Conservation (phyloP, 2,888 invertebrate species). For the Toxonevra muliebris region DNA sequence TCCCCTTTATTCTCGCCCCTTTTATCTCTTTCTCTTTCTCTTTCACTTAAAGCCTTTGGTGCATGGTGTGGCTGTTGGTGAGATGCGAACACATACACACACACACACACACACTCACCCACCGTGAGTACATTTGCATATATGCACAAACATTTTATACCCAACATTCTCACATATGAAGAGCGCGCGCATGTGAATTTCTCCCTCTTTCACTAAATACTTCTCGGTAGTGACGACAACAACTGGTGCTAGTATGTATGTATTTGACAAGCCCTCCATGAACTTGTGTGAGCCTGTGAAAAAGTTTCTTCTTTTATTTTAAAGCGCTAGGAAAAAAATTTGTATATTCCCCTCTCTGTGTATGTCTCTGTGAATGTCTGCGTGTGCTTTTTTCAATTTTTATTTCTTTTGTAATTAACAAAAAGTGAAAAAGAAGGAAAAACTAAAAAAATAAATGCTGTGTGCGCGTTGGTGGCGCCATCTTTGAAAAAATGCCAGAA, state of each 20-base stretch:
- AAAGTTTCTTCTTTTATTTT: conserved; percentile 20
- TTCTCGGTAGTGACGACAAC: conserved; percentile 1
- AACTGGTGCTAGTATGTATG: not conserved
- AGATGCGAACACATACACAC: conserved; percentile 22
- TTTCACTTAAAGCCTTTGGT: not conserved
- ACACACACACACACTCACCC: conserved; percentile 13
- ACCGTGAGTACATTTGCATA: not conserved
- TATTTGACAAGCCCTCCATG: not conserved
- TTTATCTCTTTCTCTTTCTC: not conserved
- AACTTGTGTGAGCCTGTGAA: not conserved
- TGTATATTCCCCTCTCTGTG: conserved; percentile 18
- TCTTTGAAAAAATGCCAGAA: conserved; percentile 47
- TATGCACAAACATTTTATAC: conserved; percentile 19
- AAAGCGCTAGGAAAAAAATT: not conserved
- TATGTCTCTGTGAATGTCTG: not conserved
- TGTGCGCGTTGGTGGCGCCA: conserved; percentile 46
- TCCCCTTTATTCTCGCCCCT: conserved; percentile 2
- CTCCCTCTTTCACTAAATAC: conserved; percentile 12
- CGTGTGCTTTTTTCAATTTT: conserved; percentile 27
- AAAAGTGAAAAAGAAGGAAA: conserved; percentile 20
- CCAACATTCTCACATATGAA: conserved; percentile 3
- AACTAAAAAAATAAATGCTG: conserved; percentile 37
- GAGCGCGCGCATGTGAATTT: conserved; percentile 13
- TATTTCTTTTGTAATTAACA: conserved; percentile 21
- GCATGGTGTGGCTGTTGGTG: conserved; percentile 49